These are phyloP conservation scores for Ahaetulla prasina DNA, from an alignment of 2,113 vertebrate genomes.

Conservation along the genomic window DNA sequence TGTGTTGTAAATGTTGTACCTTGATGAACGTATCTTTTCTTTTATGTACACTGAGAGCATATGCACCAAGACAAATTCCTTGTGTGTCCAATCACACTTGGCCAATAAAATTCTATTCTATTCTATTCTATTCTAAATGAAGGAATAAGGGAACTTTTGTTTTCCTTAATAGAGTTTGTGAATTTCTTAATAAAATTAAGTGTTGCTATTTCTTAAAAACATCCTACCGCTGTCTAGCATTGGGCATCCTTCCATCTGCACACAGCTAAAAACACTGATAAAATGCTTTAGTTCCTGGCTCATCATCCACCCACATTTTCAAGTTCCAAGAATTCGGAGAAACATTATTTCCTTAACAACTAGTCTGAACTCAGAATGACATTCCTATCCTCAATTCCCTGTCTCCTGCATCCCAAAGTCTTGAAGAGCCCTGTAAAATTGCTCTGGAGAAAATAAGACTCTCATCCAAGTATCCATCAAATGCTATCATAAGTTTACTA, in stretches of 20 bases:
- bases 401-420: neutral
- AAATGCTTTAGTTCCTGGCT: neutral
- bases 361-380: neutral
- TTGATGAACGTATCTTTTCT: too few species aligned
- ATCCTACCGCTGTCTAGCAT: neutral
- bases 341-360: neutral
- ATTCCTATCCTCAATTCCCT: neutral
- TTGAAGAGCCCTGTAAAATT: neutral
- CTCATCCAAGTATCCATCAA: rapidly evolving
- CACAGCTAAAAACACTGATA: neutral
- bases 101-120: too few species aligned
- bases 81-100: too few species aligned
- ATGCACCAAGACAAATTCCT: too few species aligned
- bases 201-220: neutral
- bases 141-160: neutral
- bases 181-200: neutral
- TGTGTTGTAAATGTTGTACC: too few species aligned
- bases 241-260: neutral
- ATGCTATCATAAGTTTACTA: rapidly evolving
- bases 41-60: too few species aligned
- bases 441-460: too few species aligned
- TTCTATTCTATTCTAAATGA: too few species aligned
- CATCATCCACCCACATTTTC: neutral
- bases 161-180: neutral
- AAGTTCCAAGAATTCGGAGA: neutral